Percentiles rank a stretch among this genome's conserved stretches.
These are phyloP conservation scores for Aythya baeri DNA, from an alignment of 2,113 vertebrate genomes.

Conservation along the genomic window DNA sequence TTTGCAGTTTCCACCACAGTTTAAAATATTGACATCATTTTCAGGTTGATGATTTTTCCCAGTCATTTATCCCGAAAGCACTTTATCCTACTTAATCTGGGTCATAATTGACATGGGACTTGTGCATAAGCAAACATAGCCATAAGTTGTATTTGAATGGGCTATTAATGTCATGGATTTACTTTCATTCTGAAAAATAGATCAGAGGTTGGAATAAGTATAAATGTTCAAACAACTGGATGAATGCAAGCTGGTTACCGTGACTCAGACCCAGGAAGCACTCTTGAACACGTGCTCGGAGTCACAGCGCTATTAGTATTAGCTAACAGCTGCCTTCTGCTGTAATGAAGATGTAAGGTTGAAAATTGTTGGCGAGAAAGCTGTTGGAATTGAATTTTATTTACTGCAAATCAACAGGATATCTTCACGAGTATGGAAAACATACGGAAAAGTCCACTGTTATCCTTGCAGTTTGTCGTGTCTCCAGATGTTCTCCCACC, in stretches of 20 bases:
- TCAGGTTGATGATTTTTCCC: slow-evolving; percentile 57
- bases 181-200: background rate
- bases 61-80: slow-evolving; percentile 44
- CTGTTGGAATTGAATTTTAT: slow-evolving; percentile 40
- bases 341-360: background rate
- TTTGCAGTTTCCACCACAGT: background rate
- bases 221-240: slow-evolving; percentile 14
- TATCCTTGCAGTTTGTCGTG: background rate
- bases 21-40: slow-evolving; percentile 16
- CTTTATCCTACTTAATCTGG: slow-evolving; percentile 45
- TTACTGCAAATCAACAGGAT: slow-evolving; percentile 55
- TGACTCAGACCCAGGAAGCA: background rate
- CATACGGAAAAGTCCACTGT: slow-evolving; percentile 29
- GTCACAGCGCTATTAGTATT: background rate
- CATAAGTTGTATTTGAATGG: background rate
- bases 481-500: slow-evolving; percentile 50
- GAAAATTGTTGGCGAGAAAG: background rate
- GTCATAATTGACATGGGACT: slow-evolving; percentile 38
- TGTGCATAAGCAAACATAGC: background rate
- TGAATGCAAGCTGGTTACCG: background rate
- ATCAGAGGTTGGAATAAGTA: background rate
- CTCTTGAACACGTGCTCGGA: background rate
- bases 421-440: background rate
- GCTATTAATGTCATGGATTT: background rate
- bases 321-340: slow-evolving; percentile 1